Evolutionary conservation across 2,797 vertebrate species (phyloP).

Genomic region (Acanthis flammea): DNA sequence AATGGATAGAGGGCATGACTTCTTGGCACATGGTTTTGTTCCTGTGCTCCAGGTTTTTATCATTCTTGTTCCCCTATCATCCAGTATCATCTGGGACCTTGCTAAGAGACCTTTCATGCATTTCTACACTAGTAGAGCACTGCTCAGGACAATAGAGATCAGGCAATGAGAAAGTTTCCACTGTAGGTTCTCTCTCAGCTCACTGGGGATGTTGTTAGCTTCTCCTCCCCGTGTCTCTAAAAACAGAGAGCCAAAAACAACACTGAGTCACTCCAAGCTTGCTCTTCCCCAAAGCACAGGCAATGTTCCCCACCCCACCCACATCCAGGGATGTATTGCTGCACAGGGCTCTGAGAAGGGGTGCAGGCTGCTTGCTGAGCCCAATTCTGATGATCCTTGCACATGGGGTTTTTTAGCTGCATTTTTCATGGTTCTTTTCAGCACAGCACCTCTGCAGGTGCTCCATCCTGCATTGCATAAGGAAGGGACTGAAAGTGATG

Average conservation of each 20-base stretch:
- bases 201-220: constrained; percentile 38
- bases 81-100: neutral
- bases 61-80: neutral
- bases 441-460: neutral
- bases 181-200: neutral
- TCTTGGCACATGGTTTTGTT: neutral
- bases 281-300: constrained; percentile 38
- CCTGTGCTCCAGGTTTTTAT: neutral
- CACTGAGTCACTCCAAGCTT: constrained; percentile 56
- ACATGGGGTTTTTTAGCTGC: fast-evolving
- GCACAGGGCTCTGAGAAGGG: neutral
- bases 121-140: neutral
- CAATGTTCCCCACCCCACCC: constrained; percentile 22
- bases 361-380: neutral
- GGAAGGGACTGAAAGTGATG: neutral
- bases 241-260: constrained; percentile 55
- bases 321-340: neutral
- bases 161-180: neutral
- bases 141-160: neutral
- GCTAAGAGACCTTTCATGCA: neutral
- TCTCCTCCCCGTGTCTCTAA: constrained; percentile 35
- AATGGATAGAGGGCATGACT: neutral
- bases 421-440: neutral
- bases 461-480: neutral
- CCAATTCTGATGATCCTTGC: neutral